Evolutionary conservation across 2,113 vertebrate genomes (phyloP), one percentile per base, ranked within the genome.

Genomic region (Microcebus ravelobensis): DNA sequence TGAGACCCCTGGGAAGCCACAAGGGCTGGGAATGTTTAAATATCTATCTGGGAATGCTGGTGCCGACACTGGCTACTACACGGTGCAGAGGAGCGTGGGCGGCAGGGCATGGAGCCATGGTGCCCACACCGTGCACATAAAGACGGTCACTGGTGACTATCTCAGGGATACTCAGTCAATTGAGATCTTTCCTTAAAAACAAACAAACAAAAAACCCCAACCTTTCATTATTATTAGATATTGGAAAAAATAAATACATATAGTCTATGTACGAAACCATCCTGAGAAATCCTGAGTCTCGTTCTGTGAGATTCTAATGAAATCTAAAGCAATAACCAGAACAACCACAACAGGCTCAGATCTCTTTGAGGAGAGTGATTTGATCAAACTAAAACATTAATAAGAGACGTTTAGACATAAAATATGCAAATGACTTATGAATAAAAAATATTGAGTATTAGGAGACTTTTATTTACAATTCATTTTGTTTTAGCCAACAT

Each of bases 361-460:
- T 34, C 31, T 57, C 21, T 31, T 6, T 25, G 73, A 80, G 70
- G 0, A 14, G 1, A 17, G 50, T 8, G 34, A 80, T 59, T n/a
- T 81, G 63, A 71, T 71, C 61, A 21, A 87, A 80, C 20, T 13
- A 29, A 76, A 87, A 74, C 10, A 68, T 67, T 63, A 71, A 20
- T 59, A 55, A 83, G 70, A 76, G 71, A 84, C 4, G 21, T 87
- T 0, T 9, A n/a, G 55, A 65, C 17, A 95, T 55, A 50, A 86
- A 88, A 81, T 88, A 86, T 71, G n/a, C 36, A 91, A 96, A 80
- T 94, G 6, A 15, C 29, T 50, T 36, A 36, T 82, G 76, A 90
- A 67, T 77, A 65, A 83, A 85, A 55, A 59, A 6, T 71, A n/a
- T 87, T 93, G 79, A 34, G 6, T 61, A 76, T 11, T 48, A 36